These are phyloP conservation scores for Yoshiicerus persimilis DNA, from an alignment of 1,140 invertebrate genomes.

Conservation along the genomic window DNA sequence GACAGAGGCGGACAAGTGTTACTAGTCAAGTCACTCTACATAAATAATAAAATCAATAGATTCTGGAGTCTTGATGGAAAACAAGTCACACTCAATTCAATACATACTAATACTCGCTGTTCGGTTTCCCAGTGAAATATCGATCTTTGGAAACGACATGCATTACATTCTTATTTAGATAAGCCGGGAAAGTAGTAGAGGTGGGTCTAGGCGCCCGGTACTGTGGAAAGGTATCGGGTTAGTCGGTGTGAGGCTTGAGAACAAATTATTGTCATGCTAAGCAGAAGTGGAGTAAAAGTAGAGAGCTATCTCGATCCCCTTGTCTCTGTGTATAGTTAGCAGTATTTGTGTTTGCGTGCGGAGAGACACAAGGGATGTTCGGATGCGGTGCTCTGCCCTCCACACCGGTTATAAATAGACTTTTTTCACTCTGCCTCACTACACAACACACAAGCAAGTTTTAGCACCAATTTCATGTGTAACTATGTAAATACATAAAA, in stretches of 20 bases:
- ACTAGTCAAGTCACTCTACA: background rate
- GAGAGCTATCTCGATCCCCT: too few species aligned
- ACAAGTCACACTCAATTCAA: background rate
- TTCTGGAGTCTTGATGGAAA: background rate
- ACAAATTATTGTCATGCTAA: background rate
- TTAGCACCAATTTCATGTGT: background rate
- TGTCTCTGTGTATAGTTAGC: too few species aligned
- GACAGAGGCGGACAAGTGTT: background rate
- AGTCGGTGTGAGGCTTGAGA: background rate
- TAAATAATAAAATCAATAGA: conserved; percentile 6
- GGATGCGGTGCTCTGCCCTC: background rate
- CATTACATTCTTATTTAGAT: background rate
- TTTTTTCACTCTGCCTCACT: background rate
- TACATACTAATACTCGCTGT: background rate
- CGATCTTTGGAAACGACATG: background rate
- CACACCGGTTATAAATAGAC: background rate
- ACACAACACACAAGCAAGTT: background rate
- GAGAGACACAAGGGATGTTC: background rate
- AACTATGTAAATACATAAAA: background rate
- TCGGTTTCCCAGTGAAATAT: background rate
- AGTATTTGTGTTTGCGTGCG: background rate
- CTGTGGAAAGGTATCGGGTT: too few species aligned
- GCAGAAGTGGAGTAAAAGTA: background rate
- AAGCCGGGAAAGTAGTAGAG: too few species aligned
- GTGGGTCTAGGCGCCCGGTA: too few species aligned